phyloP scores from a whole-genome alignment of 2,888 invertebrate species.

The Apocheima hispidaria region DNA sequence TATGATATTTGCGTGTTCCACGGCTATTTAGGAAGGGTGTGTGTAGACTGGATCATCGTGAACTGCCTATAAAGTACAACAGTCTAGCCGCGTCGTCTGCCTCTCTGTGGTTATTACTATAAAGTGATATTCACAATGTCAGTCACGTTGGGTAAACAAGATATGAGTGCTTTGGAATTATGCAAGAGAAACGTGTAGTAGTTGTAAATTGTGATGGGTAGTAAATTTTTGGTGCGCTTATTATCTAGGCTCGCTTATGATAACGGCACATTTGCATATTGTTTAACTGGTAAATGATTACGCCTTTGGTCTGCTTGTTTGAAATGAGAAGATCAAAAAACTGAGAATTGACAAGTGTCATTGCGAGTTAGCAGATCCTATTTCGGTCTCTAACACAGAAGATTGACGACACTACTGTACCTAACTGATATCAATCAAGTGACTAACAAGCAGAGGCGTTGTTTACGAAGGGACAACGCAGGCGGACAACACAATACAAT shows the following conservation, averaged over 20 bases:
- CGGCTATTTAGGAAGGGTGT: slow-evolving; percentile 2
- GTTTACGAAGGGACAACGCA: slow-evolving; percentile 4
- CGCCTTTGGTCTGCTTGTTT: too few species aligned
- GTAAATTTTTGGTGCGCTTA: too few species aligned
- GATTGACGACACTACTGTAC: neutral
- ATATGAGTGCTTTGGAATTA: too few species aligned
- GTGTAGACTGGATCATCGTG: slow-evolving; percentile 11
- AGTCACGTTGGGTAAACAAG: slow-evolving; percentile 31
- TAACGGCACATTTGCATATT: too few species aligned
- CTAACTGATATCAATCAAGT: slow-evolving; percentile 12
- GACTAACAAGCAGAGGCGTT: slow-evolving; percentile 4
- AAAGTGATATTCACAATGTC: slow-evolving; percentile 36
- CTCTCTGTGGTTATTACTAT: slow-evolving; percentile 9
- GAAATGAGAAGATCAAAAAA: too few species aligned
- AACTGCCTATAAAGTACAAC: slow-evolving; percentile 22
- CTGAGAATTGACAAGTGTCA: too few species aligned
- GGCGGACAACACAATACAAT: slow-evolving; percentile 26
- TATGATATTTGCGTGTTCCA: slow-evolving; percentile 15
- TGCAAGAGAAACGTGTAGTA: too few species aligned
- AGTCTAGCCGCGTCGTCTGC: slow-evolving; percentile 33
- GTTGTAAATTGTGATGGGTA: too few species aligned
- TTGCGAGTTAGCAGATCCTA: too few species aligned
- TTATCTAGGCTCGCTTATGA: too few species aligned
- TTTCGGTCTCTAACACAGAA: neutral
- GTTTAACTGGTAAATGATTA: too few species aligned